Evolutionary conservation across 2,797 vertebrate genomes (phyloP), one percentile per base, ranked within the genome.

Genomic region (Acrossocheilus wenchowensis): DNA sequence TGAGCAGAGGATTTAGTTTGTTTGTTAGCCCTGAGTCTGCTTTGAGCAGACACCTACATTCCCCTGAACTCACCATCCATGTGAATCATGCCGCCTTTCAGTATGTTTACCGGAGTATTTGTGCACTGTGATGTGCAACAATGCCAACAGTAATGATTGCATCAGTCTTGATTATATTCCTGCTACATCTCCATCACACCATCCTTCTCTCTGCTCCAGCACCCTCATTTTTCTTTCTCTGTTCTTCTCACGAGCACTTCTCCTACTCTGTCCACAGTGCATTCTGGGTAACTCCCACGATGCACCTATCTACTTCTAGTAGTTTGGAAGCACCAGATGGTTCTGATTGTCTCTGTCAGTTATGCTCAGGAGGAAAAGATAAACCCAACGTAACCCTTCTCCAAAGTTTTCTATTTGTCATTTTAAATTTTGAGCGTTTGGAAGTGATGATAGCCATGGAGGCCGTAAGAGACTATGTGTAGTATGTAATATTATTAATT

Each of bases 21-120:
- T 86, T 86, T 86, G 78, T 73, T 75, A 86, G 85, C 78, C 78
- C 78, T 66, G 85, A 86, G 78, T 81, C 85, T 86, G 85, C 78
- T 81, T 79, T 75, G 57, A 81, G 85, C 85, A 81, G 78, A 86
- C 85, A 86, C 85, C 85, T 86, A 81, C 85, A 81, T 81, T 64
- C 41, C 62, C 68, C 84, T 62, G n/a, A 72, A 80, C 66, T 50
- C 39, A 19, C 64, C 19, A 2, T 71, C 19, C 75, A 26, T 80
- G 77, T 85, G 66, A 85, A 79, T 85, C 66, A 85, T 60, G 77
- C 57, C 19, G 45, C 69, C 43, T 81, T 81, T 66, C 14, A 54
- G 57, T 2, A 54, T 41, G 68, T 81, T 85, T 86, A 52, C 69
- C 74, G 34, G 69, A 74, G 43, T 7, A 50, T 64, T 80, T 81